A percentile compares a stretch with the other conserved stretches of the same genome.
These are phyloP conservation scores for Isoperla grammatica DNA, from an alignment of 2,888 invertebrate genomes.

Conservation along the genomic window DNA sequence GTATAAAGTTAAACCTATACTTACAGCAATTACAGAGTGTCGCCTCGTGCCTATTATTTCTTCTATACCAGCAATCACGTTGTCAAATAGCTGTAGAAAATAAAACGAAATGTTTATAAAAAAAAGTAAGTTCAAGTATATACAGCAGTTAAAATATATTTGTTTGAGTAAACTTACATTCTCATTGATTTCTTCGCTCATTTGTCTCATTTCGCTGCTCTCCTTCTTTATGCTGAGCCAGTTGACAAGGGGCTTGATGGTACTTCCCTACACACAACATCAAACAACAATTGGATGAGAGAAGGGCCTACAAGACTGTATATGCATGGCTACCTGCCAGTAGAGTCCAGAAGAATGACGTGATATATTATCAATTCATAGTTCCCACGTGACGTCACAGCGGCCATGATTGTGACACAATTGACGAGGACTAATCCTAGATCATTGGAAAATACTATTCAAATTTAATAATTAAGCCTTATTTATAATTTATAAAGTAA, in stretches of 20 bases:
- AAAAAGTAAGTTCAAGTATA: neutral
- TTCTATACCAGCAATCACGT: constrained; percentile 55
- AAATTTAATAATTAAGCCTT: too few species aligned
- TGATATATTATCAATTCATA: too few species aligned
- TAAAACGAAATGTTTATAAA: constrained; percentile 40
- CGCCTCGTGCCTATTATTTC: constrained; percentile 51
- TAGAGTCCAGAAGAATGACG: too few species aligned
- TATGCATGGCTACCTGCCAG: too few species aligned
- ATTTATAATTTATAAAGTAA: too few species aligned
- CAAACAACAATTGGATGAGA: too few species aligned
- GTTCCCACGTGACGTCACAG: too few species aligned
- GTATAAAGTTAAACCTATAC: too few species aligned
- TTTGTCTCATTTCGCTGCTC: constrained; percentile 42
- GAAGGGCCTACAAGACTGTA: too few species aligned
- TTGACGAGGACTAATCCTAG: too few species aligned
- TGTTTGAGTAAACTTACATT: constrained; percentile 41
- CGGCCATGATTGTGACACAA: too few species aligned
- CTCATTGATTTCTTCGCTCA: constrained; percentile 51
- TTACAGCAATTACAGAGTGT: constrained; percentile 44
- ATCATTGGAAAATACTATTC: too few species aligned
- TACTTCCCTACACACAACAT: constrained; percentile 51
- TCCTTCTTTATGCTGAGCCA: constrained; percentile 48
- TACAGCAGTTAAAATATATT: neutral
- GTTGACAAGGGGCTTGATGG: constrained; percentile 54
- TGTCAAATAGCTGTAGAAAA: constrained; percentile 44